These are phyloP conservation scores for Chionoecetes opilio DNA, from an alignment of 1,140 invertebrate genomes.

Conservation along the genomic window DNA sequence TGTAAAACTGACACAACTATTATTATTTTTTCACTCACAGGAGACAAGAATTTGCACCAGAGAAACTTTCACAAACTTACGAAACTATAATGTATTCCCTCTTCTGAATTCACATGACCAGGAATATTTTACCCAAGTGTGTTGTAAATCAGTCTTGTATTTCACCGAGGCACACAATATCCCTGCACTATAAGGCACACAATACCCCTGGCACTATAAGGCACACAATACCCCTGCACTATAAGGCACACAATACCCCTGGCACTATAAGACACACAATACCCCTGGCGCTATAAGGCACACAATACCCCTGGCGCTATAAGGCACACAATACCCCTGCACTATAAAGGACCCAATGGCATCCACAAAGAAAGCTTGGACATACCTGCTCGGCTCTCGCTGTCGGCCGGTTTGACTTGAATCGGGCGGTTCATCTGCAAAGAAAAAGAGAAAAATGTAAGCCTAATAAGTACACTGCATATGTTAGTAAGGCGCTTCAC, in stretches of 20 bases:
- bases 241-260: not conserved
- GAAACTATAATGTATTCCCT: slow-evolving; percentile 12
- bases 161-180: not conserved
- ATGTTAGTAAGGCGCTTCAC: not conserved
- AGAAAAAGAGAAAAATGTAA: slow-evolving; percentile 68
- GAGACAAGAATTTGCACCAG: not conserved
- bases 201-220: not conserved
- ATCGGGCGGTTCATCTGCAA: slow-evolving; percentile 99
- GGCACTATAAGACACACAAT: not conserved
- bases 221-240: not conserved
- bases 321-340: not conserved
- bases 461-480: slow-evolving; percentile 3
- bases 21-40: not conserved
- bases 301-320: not conserved
- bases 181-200: not conserved
- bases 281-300: no score
- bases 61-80: not conserved
- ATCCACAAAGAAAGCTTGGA: not conserved
- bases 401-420: slow-evolving; percentile 99
- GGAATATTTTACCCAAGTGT: not conserved
- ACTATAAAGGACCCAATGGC: not conserved
- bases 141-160: not conserved
- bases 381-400: slow-evolving; percentile 98
- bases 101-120: not conserved
- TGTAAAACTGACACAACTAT: not conserved